Evolutionary conservation across 2,888 invertebrate species (phyloP).

Genomic region (Lycocerus yunnanus): DNA sequence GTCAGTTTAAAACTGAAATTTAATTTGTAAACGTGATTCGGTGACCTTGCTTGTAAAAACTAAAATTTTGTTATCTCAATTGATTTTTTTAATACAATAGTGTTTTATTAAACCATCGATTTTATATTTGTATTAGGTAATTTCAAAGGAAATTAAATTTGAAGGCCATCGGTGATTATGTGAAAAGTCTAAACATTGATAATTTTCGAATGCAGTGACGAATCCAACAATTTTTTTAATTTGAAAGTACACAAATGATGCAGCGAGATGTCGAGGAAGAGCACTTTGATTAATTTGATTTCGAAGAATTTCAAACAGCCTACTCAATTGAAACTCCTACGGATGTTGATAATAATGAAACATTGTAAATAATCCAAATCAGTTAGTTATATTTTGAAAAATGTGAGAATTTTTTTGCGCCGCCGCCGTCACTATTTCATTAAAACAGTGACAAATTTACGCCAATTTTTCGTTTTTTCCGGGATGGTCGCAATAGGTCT

Average conservation of each 20-base stretch:
- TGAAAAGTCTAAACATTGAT: not conserved
- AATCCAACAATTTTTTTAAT: not conserved
- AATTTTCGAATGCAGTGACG: not conserved
- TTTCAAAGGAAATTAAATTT: not conserved
- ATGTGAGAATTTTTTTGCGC: not conserved
- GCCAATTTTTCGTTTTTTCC: conserved; percentile 25
- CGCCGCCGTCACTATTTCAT: not conserved
- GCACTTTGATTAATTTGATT: not conserved
- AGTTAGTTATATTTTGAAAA: not conserved
- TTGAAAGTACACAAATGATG: not conserved
- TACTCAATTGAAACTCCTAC: not conserved
- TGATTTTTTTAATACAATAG: not conserved
- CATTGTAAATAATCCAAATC: not conserved
- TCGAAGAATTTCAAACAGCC: not conserved
- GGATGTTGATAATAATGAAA: not conserved
- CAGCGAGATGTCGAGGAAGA: not conserved
- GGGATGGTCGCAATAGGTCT: conserved; percentile 33
- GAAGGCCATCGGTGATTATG: not conserved
- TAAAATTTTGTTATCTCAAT: not conserved
- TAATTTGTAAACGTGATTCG: not conserved
- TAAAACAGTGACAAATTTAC: conserved; percentile 15
- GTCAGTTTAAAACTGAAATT: not conserved
- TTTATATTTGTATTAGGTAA: not conserved
- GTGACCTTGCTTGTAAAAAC: not conserved
- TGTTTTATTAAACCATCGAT: not conserved